A percentile compares a stretch with the other conserved stretches of the same genome.
These are phyloP conservation scores for Pitta sordida DNA, from an alignment of 2,113 vertebrate genomes.

Conservation along the genomic window DNA sequence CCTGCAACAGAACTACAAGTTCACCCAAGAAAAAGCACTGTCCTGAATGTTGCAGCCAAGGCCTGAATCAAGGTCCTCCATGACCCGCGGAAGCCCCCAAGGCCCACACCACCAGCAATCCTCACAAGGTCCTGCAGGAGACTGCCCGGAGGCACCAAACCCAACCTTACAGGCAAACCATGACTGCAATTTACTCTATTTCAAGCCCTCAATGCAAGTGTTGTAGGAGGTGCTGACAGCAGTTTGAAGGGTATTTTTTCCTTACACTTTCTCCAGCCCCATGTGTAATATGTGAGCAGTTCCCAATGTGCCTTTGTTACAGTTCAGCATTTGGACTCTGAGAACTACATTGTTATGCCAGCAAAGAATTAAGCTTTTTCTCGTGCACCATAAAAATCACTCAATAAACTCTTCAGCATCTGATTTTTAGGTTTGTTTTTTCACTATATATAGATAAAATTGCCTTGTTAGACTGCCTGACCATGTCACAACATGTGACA, in stretches of 20 bases:
- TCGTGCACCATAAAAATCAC: background rate
- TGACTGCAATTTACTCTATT: background rate
- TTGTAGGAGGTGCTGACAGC: background rate
- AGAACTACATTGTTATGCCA: background rate
- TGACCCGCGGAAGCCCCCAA: background rate
- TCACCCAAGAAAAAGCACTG: background rate
- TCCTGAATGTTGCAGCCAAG: background rate
- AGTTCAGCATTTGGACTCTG: background rate
- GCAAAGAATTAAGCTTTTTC: background rate
- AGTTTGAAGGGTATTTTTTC: background rate
- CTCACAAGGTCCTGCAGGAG: rapidly evolving
- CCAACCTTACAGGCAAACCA: background rate
- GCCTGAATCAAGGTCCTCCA: background rate
- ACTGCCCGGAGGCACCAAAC: background rate
- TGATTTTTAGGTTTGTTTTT: background rate
- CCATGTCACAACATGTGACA: background rate
- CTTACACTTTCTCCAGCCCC: background rate
- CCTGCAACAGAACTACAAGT: background rate
- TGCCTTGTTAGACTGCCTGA: background rate
- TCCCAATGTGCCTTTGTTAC: background rate
- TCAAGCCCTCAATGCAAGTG: background rate
- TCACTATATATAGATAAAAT: background rate
- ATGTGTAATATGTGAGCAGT: background rate
- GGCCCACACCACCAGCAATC: background rate
- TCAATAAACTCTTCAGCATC: background rate